phyloP scores from a whole-genome alignment of 64 coral and sea anemone genomes.

The Trachythela sp. region DNA sequence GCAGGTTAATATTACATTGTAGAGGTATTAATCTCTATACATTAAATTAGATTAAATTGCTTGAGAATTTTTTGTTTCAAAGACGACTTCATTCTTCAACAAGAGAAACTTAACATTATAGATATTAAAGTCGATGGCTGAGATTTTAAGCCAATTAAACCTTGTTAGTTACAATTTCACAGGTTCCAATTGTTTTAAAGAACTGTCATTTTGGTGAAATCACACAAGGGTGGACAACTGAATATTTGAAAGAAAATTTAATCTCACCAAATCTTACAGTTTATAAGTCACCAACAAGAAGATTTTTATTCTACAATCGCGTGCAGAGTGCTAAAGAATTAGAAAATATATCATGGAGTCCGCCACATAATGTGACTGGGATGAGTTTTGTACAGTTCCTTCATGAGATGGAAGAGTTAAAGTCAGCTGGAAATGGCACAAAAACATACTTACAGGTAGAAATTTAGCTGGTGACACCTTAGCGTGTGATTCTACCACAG shows the following conservation, averaged over 20 bases:
- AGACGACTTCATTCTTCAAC: no score
- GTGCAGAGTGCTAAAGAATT: neutral
- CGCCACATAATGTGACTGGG: neutral
- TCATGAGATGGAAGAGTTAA: neutral
- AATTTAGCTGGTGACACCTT: no score
- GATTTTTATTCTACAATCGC: slow-evolving; percentile 13
- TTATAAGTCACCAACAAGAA: neutral
- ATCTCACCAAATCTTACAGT: slow-evolving; percentile 3
- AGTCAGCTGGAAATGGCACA: neutral
- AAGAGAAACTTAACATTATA: no score
- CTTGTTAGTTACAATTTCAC: no score
- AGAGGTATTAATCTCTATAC: no score
- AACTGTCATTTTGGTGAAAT: slow-evolving; percentile 17
- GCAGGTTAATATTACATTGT: no score
- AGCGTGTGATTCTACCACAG: no score
- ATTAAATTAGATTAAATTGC: no score
- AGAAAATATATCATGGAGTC: neutral
- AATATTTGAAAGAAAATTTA: slow-evolving; percentile 5
- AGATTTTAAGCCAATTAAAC: no score
- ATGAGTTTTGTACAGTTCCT: slow-evolving; percentile 7
- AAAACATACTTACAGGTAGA: slow-evolving; percentile 8
- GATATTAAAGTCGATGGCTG: no score
- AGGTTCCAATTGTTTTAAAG: neutral
- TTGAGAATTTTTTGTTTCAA: no score
- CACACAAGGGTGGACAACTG: neutral